These are phyloP conservation scores for Neodiprion fabricii DNA, from an alignment of 1,140 invertebrate genomes.

Conservation along the genomic window DNA sequence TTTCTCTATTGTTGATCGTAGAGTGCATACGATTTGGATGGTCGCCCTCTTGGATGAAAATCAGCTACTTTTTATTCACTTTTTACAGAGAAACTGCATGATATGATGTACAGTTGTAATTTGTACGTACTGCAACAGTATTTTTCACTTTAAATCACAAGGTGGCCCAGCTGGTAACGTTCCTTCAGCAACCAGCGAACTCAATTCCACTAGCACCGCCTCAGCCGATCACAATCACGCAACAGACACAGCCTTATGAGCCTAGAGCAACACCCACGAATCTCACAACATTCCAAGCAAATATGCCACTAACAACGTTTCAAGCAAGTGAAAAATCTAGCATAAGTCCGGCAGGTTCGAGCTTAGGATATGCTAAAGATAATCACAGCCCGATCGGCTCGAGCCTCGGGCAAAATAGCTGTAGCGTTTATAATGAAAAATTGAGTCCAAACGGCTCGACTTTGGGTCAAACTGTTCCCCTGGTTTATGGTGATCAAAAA, in stretches of 20 bases:
- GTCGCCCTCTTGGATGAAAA: conserved; percentile 11
- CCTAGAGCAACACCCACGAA: conserved; percentile 49
- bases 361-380: conserved; percentile 54
- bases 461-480: conserved; percentile 51
- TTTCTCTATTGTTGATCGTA: conserved; percentile 18
- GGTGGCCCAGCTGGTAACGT: conserved; percentile 71
- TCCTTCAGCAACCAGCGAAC: conserved; percentile 65
- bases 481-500: conserved; percentile 49
- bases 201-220: conserved; percentile 31
- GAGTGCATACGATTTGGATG: background rate
- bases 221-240: conserved; percentile 37
- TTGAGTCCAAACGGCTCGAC: conserved; percentile 51
- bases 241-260: conserved; percentile 41
- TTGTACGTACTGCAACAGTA: too few relatives aligned
- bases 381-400: conserved; percentile 45
- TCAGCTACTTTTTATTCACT: conserved; percentile 28
- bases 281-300: conserved; percentile 57
- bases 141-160: conserved; percentile 34
- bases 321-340: conserved; percentile 58
- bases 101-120: too few relatives aligned
- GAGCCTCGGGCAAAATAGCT: conserved; percentile 49
- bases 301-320: conserved; percentile 51
- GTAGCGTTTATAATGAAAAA: conserved; percentile 48
- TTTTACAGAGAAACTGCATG: too few relatives aligned
- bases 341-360: conserved; percentile 54